Conservation (phyloP, 2,888 invertebrate species). For the Chironomus tentans region DNA sequence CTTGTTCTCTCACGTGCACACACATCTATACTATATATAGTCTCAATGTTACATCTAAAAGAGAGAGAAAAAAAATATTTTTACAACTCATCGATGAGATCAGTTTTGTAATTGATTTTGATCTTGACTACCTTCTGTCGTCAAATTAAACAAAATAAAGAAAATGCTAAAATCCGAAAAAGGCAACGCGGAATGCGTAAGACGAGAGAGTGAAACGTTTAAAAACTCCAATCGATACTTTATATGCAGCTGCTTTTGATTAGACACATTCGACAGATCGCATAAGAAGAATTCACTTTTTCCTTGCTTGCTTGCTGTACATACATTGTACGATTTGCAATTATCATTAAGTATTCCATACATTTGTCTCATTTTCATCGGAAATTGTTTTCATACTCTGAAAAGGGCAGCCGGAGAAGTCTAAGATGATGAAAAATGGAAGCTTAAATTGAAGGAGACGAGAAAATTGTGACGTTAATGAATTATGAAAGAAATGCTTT, state of each 20-base stretch:
- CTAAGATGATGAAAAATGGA: background rate
- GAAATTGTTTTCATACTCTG: background rate
- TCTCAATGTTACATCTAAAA: too few relatives aligned
- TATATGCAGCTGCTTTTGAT: background rate
- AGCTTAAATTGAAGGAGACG: background rate
- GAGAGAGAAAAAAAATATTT: too few relatives aligned
- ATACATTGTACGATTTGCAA: constrained; percentile 4
- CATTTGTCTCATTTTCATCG: constrained; percentile 7
- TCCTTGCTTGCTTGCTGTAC: background rate
- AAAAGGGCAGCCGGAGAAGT: background rate
- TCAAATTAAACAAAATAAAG: background rate
- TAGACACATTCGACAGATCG: background rate
- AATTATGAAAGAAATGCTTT: too few relatives aligned
- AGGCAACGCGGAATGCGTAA: background rate
- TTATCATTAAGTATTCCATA: background rate
- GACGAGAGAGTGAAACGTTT: background rate
- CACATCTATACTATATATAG: too few relatives aligned
- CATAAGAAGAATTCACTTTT: background rate
- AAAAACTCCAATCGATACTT: background rate
- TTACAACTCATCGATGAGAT: background rate
- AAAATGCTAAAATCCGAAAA: background rate
- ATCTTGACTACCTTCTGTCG: background rate
- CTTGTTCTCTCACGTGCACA: background rate
- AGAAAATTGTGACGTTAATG: too few relatives aligned
- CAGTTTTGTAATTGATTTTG: background rate